Conservation (phyloP, 2,113 vertebrate species). For the Strix aluco region DNA sequence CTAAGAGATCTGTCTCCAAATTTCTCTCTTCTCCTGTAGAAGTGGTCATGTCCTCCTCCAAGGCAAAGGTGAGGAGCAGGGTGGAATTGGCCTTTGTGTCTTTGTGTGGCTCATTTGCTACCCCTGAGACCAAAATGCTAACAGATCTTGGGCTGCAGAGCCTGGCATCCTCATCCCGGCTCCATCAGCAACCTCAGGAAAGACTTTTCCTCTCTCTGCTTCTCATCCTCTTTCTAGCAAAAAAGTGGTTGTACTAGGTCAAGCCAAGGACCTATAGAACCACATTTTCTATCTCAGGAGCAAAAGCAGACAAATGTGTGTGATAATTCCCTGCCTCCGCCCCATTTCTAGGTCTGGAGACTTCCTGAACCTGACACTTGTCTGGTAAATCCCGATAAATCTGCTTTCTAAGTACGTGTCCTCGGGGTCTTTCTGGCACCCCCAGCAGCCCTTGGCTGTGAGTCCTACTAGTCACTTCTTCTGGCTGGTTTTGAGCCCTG, state of each 20-base stretch:
- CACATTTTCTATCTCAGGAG: fast-evolving
- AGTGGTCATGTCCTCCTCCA: background rate
- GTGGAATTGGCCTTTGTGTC: background rate
- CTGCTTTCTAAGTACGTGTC: background rate
- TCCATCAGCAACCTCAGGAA: background rate
- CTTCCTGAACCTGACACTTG: background rate
- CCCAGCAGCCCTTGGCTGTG: background rate
- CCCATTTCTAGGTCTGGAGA: background rate
- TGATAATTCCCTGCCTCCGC: background rate
- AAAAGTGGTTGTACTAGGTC: background rate
- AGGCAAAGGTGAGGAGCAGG: background rate
- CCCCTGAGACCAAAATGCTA: background rate
- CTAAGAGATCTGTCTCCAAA: background rate
- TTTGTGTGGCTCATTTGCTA: background rate
- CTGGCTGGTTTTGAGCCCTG: background rate
- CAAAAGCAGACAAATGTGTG: background rate
- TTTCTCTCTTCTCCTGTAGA: background rate
- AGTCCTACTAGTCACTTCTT: fast-evolving
- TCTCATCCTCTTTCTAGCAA: background rate
- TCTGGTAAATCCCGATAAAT: background rate
- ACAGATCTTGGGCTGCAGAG: background rate
- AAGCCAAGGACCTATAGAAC: background rate
- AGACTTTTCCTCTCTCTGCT: background rate
- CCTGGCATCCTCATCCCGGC: background rate
- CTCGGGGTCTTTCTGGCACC: background rate